A percentile compares a stretch with the other conserved stretches of the same genome.
phyloP scores from a whole-genome alignment of 2,113 vertebrate species.

The Sebastes fasciatus region DNA sequence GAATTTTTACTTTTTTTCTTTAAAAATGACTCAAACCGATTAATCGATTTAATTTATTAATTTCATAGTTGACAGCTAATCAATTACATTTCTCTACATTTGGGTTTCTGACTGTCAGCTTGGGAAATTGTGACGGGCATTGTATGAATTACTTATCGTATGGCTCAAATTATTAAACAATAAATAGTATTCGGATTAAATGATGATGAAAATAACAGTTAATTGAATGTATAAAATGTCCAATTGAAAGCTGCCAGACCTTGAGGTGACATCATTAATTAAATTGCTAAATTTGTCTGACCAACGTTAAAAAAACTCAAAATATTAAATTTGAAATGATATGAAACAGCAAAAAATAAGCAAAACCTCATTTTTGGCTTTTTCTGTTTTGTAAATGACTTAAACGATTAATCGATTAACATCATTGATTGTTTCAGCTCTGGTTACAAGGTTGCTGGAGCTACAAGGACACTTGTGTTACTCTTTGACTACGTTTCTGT shows the following conservation, averaged over 20 bases:
- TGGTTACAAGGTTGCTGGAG: not conserved
- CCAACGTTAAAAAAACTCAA: not conserved
- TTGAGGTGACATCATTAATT: not conserved
- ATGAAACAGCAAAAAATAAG: not conserved
- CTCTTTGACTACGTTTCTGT: not conserved
- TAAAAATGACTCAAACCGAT: no score
- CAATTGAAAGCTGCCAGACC: not conserved
- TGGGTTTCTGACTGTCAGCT: not conserved
- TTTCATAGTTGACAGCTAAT: no score
- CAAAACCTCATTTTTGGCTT: not conserved
- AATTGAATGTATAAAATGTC: not conserved
- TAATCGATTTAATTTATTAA: no score
- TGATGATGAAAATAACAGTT: not conserved
- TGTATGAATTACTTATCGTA: not conserved
- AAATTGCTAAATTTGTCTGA: not conserved
- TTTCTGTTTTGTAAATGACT: no score
- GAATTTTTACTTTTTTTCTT: no score
- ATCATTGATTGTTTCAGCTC: not conserved
- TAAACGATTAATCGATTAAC: no score
- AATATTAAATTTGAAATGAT: not conserved
- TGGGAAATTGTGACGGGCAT: not conserved
- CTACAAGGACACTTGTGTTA: not conserved
- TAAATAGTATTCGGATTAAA: not conserved
- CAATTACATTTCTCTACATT: no score
- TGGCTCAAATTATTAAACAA: not conserved